phyloP scores from a whole-genome alignment of 2,888 invertebrate species.

The Ethmia dodecea region DNA sequence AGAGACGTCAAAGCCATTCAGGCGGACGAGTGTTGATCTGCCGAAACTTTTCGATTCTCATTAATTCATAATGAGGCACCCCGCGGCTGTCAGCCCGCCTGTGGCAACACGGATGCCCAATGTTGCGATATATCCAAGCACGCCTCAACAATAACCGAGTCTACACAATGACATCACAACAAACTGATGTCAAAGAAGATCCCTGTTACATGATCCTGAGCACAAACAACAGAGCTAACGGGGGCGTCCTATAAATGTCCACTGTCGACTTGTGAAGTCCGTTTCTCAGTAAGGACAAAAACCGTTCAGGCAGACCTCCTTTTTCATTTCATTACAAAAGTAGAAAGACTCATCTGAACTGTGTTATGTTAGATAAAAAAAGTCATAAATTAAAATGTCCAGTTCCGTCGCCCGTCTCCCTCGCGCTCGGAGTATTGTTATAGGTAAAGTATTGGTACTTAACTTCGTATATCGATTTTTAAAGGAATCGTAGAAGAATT shows the following conservation, averaged over 20 bases:
- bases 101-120: conserved; percentile 37
- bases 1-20: conserved; percentile 41
- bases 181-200: conserved; percentile 51
- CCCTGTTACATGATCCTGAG: conserved; percentile 52
- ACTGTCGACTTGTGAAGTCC: conserved; percentile 72
- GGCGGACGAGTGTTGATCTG: conserved; percentile 39
- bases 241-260: conserved; percentile 43
- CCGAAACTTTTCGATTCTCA: conserved; percentile 57
- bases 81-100: conserved; percentile 34
- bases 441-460: conserved; percentile 63
- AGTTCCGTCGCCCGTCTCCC: conserved; percentile 45
- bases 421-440: conserved; percentile 48
- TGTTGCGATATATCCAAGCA: conserved; percentile 41
- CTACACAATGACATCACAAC: conserved; percentile 56
- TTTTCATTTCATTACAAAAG: conserved; percentile 73
- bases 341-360: conserved; percentile 69
- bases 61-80: conserved; percentile 60
- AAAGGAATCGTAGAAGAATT: conserved; percentile 58
- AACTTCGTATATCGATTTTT: conserved; percentile 68
- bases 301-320: conserved; percentile 55
- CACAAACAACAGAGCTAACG: conserved; percentile 55
- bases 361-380: conserved; percentile 56
- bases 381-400: conserved; percentile 75
- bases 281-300: conserved; percentile 70
- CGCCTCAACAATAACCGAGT: conserved; percentile 46